Evolutionary conservation across 2,888 invertebrate genomes (phyloP).

Genomic region (Branchipolynoe longqiensis): DNA sequence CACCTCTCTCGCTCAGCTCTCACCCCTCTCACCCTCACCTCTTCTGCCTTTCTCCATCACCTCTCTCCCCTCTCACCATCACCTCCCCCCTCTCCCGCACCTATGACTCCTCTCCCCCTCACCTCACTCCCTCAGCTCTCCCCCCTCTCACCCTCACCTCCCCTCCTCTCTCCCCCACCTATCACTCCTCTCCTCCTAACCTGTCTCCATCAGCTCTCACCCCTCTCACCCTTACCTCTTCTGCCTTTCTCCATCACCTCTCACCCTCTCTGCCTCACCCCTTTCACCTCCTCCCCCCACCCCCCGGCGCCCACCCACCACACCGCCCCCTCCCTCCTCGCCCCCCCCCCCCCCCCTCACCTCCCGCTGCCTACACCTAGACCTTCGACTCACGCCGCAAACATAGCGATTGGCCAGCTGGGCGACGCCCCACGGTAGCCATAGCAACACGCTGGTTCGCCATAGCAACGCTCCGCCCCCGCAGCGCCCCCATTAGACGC

Average conservation of each 20-base stretch:
- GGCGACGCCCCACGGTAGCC: conserved; percentile 22
- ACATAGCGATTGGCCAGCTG: conserved; percentile 35
- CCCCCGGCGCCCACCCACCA: neutral
- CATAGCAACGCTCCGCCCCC: conserved; percentile 43
- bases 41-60: too few species aligned
- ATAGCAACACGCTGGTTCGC: conserved; percentile 34
- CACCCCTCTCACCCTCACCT: too few species aligned
- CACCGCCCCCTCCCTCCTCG: neutral
- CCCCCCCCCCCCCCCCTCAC: neutral
- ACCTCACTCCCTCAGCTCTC: too few species aligned
- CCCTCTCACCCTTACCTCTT: too few species aligned
- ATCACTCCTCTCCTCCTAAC: too few species aligned
- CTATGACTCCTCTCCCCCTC: too few species aligned
- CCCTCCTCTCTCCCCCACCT: too few species aligned
- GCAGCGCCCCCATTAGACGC: conserved; percentile 36
- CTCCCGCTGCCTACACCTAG: neutral
- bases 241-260: neutral
- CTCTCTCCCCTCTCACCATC: too few species aligned
- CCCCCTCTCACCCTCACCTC: too few species aligned
- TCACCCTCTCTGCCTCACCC: neutral
- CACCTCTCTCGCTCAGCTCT: too few species aligned
- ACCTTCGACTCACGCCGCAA: neutral
- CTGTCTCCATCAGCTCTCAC: too few species aligned
- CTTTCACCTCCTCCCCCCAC: neutral
- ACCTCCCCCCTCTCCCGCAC: too few species aligned